Evolutionary conservation across 2,888 invertebrate genomes (phyloP).

Genomic region (Hipparchia sbordonii): DNA sequence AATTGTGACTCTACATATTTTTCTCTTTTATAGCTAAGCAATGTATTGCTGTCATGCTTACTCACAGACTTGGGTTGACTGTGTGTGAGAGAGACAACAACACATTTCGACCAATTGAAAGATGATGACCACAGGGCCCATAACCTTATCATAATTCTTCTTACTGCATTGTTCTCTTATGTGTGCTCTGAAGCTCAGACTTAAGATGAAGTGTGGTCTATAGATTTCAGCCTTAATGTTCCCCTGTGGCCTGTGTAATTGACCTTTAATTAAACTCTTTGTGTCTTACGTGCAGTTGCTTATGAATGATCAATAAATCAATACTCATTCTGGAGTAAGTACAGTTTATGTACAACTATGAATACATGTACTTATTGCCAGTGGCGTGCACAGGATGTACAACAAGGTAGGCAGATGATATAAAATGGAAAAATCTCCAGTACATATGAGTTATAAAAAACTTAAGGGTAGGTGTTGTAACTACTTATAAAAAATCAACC

Average conservation of each 20-base stretch:
- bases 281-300: neutral
- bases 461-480: too few species aligned
- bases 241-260: too few species aligned
- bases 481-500: too few species aligned
- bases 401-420: too few species aligned
- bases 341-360: neutral
- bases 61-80: neutral
- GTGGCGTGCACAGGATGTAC: too few species aligned
- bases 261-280: neutral
- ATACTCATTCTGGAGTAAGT: constrained; percentile 23
- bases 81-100: neutral
- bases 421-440: too few species aligned
- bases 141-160: neutral
- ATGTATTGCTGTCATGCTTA: neutral
- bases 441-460: too few species aligned
- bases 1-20: neutral
- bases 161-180: neutral
- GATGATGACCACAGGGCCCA: too few species aligned
- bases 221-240: too few species aligned
- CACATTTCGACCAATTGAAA: neutral
- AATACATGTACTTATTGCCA: constrained; percentile 27
- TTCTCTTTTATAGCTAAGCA: neutral
- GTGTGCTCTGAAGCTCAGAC: too few species aligned
- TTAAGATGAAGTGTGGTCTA: too few species aligned
- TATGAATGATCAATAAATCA: neutral